Conservation (phyloP, 2,797 vertebrate species). For the Sebastes steindachneri region DNA sequence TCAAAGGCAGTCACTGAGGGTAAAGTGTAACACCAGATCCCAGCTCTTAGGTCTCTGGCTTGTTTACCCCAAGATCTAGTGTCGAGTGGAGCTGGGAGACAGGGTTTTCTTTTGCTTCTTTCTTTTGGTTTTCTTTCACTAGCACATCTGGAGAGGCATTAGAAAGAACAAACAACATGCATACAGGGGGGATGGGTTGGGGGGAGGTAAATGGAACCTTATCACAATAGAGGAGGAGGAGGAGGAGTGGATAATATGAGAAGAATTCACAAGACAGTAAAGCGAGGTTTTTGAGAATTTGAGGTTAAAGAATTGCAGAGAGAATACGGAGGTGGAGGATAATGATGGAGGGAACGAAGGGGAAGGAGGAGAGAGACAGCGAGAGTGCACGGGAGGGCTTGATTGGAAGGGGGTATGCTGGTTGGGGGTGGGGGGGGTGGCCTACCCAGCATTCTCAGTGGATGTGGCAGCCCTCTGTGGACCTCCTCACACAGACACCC, state of each 20-base stretch:
- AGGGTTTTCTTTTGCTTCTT: constrained; percentile 1
- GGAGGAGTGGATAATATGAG: constrained; percentile 35
- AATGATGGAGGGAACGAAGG: constrained; percentile 46
- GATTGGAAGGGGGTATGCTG: constrained; percentile 53
- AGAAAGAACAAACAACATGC: constrained; percentile 65
- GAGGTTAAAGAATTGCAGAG: constrained; percentile 42
- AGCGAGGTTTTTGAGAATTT: constrained; percentile 48
- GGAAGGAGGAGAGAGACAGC: constrained; percentile 43
- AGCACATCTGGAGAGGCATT: constrained; percentile 60
- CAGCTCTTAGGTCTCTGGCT: constrained; percentile 44
- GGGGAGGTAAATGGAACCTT: constrained; percentile 36
- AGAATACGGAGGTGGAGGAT: constrained; percentile 57
- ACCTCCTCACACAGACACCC: constrained; percentile 87
- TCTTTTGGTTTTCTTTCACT: constrained; percentile 24
- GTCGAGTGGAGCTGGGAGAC: constrained; percentile 35
- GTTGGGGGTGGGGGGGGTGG: constrained; percentile 17
- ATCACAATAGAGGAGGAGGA: constrained; percentile 21
- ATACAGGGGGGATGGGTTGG: constrained; percentile 6
- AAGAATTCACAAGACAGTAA: constrained; percentile 44
- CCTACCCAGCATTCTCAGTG: constrained; percentile 69
- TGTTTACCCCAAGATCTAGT: constrained; percentile 58
- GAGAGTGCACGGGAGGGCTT: constrained; percentile 45
- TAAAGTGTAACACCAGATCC: constrained; percentile 52
- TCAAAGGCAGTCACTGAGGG: constrained; percentile 73
- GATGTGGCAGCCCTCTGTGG: constrained; percentile 87